Conservation (phyloP, 1,140 invertebrate species). For the Doryteuthis pealeii region DNA sequence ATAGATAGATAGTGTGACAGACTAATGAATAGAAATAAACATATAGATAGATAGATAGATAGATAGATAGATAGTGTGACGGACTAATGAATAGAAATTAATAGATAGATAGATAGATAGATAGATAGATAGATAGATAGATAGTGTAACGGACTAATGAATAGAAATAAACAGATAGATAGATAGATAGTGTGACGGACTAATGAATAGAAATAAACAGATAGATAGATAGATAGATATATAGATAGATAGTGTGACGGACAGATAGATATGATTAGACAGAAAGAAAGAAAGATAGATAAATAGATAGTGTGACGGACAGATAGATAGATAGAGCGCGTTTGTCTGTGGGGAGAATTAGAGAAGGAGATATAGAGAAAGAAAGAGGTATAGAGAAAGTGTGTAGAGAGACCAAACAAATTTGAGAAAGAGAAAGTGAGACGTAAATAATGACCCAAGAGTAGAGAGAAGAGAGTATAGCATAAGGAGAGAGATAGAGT, state of each 20-base stretch:
- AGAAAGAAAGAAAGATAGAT: too few species aligned
- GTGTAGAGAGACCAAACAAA: neutral
- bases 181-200: too few species aligned
- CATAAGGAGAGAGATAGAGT: too few species aligned
- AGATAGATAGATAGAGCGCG: neutral
- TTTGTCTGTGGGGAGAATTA: neutral
- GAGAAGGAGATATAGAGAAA: neutral
- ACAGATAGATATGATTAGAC: too few species aligned
- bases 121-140: neutral
- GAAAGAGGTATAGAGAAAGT: neutral
- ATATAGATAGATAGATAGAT: neutral
- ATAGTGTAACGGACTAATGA: too few species aligned
- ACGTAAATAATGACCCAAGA: too few species aligned
- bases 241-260: too few species aligned
- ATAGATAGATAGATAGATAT: neutral
- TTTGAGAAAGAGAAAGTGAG: neutral
- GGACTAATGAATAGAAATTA: neutral
- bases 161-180: too few species aligned
- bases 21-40: neutral
- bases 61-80: neutral
- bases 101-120: conserved; percentile 2
- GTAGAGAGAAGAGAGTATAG: too few species aligned
- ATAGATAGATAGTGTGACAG: neutral
- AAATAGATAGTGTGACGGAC: too few species aligned
- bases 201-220: neutral